Evolutionary conservation across 2,797 vertebrate species (phyloP), one percentile per base, ranked within the genome.

Genomic region (Coccyzus lansbergi): DNA sequence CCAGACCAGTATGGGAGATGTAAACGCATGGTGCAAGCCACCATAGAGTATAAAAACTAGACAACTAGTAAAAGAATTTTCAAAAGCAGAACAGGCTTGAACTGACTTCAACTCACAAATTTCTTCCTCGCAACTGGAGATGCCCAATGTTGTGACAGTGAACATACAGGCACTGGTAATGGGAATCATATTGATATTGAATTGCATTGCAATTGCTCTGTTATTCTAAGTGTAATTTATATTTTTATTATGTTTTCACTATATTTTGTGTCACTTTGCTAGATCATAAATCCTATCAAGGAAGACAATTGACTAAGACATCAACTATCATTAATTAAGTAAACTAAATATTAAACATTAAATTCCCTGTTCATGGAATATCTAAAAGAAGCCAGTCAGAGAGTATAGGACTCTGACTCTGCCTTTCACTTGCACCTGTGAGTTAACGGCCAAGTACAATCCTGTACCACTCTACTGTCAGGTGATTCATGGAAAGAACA

Each of bases 101-200:
- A 38, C 38, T 38, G 38, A 38, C 38, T 38, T 38, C 38, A 38
- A 12, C 38, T 9, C 38, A 38, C 38, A 38, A 38, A 38, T 38
- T 38, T 12, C 38, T 38, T 38, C 40, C 33, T 25, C 15, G 55
- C 2, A 9, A 49, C 26, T 68, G 42, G n/a, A 84, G 48, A 21
- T 1, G 6, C 8, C 48, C 18, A 67, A 42, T 1, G 0, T 38
- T 7, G 2, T 62, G 55, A 56, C 24, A 44, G 17, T 26, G 12
- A 68, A 68, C 15, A 15, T 56, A 19, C 5, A 71, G 13, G 63
- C 2, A 25, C 36, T 38, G 34, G 34, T 25, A 49, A 38, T 22
- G 28, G 42, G 24, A 80, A 80, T 56, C 48, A 56, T 31, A 18
- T 15, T 21, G 12, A 8, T 51, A 58, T 52, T n/a, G 28, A 10